Percentiles rank a stretch among this genome's conserved stretches.
phyloP scores from a whole-genome alignment of 2,888 invertebrate genomes.

The Galerucella pusilla region DNA sequence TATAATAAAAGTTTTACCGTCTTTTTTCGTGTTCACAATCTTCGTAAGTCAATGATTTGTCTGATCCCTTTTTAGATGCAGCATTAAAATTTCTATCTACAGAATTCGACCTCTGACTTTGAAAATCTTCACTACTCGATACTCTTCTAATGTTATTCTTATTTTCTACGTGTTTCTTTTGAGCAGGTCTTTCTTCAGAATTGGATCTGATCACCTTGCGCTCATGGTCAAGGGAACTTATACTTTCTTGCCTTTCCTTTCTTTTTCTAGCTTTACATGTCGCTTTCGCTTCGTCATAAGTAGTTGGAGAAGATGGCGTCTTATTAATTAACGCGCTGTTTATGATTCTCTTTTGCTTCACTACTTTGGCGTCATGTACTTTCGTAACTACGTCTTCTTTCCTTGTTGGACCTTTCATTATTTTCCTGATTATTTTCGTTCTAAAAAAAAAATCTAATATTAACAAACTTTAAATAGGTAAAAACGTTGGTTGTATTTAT shows the following conservation, averaged over 20 bases:
- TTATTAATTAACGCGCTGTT: constrained; percentile 40
- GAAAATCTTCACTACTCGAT: constrained; percentile 74
- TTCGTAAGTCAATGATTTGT: constrained; percentile 63
- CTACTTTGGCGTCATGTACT: constrained; percentile 48
- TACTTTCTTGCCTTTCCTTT: constrained; percentile 73
- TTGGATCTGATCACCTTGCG: constrained; percentile 72
- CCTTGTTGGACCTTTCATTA: constrained; percentile 54
- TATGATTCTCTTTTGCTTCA: constrained; percentile 49
- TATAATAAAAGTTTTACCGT: constrained; percentile 55
- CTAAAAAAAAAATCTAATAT: constrained; percentile 35
- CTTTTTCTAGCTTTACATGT: constrained; percentile 68
- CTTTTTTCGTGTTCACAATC: constrained; percentile 74
- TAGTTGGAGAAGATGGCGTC: constrained; percentile 46
- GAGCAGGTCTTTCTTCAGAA: constrained; percentile 70
- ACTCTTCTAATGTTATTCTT: constrained; percentile 68
- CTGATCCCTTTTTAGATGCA: constrained; percentile 53
- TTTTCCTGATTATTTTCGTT: constrained; percentile 34
- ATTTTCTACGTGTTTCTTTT: constrained; percentile 57
- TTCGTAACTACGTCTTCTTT: constrained; percentile 52
- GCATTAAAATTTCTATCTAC: constrained; percentile 57
- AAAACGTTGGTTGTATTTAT: too few relatives aligned
- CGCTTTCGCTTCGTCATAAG: constrained; percentile 62
- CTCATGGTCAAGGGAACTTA: constrained; percentile 69
- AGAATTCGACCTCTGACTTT: constrained; percentile 54
- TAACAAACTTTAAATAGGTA: neutral